Evolutionary conservation across 1,140 invertebrate genomes (phyloP), one percentile per base, ranked within the genome.

Genomic region (Reticulitermes speratus): DNA sequence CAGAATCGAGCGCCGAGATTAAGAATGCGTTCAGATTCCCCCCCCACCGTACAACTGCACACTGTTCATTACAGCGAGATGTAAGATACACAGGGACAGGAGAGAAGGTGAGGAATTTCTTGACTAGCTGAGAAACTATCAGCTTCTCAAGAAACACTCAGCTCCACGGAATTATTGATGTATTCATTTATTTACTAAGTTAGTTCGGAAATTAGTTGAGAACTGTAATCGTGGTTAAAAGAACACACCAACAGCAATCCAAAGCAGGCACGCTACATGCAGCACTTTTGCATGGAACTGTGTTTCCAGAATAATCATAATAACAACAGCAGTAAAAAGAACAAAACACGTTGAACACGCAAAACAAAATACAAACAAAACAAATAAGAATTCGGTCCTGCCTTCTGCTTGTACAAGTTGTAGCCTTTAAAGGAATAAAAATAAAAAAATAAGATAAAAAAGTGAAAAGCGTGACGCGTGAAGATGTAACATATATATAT

Each of bases 401-500:
- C 25, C 65, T 14, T 75, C 65, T 75, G n/a, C 25, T 75, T 75
- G 65, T 75, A 30, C 25, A 75, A 75, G 65, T 75, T 16, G 65
- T n/a, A 75, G 65, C 12, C 65, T n/a, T 8, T 75, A 75, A 75
- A 75, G 30, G 7, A 75, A n/a, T 19, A 30, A 75, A 75, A 75
- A 75, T 30, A 75, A 75, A 75, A n/a, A 75, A 75, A 75, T 75
- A 30, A 30, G 30, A 75, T 75, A 30, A 75, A 65, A 65, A 75
- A 75, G 25, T 30, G 25, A 75, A 75, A 25, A 75, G 25, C 65
- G 65, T 75, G 65, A 75, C 65, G 65, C 65, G 65, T 75, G 65
- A 75, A 75, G 65, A 75, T 75, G 30, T 75, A n/a, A 75, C 65
- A 25, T n/a, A n/a, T n/a, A n/a, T n/a, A n/a, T n/a, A n/a, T n/a